Conservation (phyloP, 2,113 vertebrate genomes). For the Apodemus sylvaticus region DNA sequence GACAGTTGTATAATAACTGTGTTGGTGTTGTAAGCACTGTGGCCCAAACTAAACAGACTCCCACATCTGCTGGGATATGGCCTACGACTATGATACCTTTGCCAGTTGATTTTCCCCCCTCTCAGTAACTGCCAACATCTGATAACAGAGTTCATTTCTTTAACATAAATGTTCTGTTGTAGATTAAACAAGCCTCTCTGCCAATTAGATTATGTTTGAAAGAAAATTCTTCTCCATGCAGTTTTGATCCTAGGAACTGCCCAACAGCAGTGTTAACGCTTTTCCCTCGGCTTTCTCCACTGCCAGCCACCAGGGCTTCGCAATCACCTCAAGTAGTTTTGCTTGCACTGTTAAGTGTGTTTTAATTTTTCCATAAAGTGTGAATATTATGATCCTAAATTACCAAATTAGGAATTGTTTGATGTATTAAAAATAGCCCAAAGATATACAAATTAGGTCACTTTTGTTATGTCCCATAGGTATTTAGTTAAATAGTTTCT, state of each 20-base stretch:
- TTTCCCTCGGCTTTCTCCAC: neutral
- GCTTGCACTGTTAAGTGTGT: neutral
- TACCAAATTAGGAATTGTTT: conserved; percentile 41
- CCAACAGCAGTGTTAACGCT: neutral
- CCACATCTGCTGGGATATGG: neutral
- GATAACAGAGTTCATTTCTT: neutral
- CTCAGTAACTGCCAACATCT: conserved; percentile 8
- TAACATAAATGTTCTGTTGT: conserved; percentile 12
- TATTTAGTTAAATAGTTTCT: neutral
- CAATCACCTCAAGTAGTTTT: neutral
- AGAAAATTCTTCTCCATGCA: conserved; percentile 28
- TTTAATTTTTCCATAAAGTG: conserved; percentile 18
- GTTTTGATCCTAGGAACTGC: conserved; percentile 6
- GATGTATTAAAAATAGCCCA: conserved; percentile 43
- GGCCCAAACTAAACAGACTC: neutral
- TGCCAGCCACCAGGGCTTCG: neutral
- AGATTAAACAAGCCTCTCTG: conserved; percentile 11
- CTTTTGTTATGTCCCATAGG: neutral
- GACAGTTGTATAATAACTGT: neutral
- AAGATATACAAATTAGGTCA: neutral
- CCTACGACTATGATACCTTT: neutral
- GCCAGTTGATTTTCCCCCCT: neutral
- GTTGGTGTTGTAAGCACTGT: neutral
- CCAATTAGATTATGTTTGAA: conserved; percentile 45
- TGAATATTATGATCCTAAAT: conserved; percentile 9